Evolutionary conservation across 2,797 vertebrate genomes (phyloP), one percentile per base, ranked within the genome.

Genomic region (Hipposideros larvatus): DNA sequence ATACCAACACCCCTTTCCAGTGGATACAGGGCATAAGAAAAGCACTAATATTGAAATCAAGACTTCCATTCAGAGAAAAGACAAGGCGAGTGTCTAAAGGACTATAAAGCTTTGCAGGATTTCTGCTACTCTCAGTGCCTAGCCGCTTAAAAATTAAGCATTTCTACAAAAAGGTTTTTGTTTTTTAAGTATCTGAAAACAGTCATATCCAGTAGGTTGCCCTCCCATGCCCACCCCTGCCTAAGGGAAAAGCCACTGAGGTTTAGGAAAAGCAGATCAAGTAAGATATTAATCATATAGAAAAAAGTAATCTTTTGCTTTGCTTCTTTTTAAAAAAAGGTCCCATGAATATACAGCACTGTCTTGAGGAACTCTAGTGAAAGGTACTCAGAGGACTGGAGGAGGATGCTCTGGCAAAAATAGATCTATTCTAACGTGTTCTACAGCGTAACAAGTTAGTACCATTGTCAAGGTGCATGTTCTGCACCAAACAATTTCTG

Each of bases 101-200:
- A 98, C 98, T 99, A 99, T 98, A 99, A 99, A 99, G 98, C 98
- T 98, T 99, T 99, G 99, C 98, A 99, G 99, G 98, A 99, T 98
- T 98, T 99, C 98, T 99, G 98, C 98, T 99, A 99, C 98, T 99
- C 98, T 99, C 98, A 98, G 99, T 99, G 99, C 99, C 99, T 99
- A 98, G 98, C 98, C 98, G 99, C 99, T 99, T 99, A 99, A 99
- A 99, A 99, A 98, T 98, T 99, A 99, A 99, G 99, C 99, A 99
- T 98, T 98, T 99, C 99, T 99, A 98, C 98, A 99, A 99, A 99
- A 99, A 98, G 98, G 13, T 90, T 98, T 98, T 98, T 95, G 98
- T 98, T 96, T 99, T 98, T 97, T 98, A 98, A 99, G 98, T 99
- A 99, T 99, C 98, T 99, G 98, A 99, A 99, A 99, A 99, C 99